Percentiles rank a stretch among this genome's conserved stretches.
phyloP scores from a whole-genome alignment of 2,113 vertebrate species.

The Platichthys flesus region DNA sequence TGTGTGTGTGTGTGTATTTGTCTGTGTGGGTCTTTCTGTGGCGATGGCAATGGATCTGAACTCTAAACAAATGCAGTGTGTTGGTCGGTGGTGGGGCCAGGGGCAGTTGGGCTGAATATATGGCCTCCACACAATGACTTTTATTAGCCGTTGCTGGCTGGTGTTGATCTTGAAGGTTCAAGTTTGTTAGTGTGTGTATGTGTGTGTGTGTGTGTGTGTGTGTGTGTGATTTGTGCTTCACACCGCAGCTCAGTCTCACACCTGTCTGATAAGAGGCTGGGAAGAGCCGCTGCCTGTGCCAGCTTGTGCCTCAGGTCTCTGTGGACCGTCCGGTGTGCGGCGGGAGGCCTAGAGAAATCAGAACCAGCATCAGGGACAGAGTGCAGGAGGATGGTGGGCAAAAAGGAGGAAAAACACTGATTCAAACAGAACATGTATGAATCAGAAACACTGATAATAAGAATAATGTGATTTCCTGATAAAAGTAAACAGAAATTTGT shows the following conservation, averaged over 20 bases:
- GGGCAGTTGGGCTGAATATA: conserved; percentile 46
- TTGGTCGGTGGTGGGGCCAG: neutral
- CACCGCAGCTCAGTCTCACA: conserved; percentile 33
- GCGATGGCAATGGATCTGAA: conserved; percentile 66
- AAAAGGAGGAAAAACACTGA: neutral
- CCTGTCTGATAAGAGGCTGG: conserved; percentile 62
- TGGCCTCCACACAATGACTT: conserved; percentile 56
- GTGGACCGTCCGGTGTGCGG: neutral
- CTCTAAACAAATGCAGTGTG: conserved; percentile 62
- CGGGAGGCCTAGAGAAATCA: conserved; percentile 16
- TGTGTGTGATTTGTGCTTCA: conserved; percentile 8
- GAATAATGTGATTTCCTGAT: neutral
- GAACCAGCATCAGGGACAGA: neutral
- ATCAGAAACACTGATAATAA: neutral
- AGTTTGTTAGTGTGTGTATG: conserved; percentile 26
- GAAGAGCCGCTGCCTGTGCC: conserved; percentile 46
- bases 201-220: conserved; percentile 25
- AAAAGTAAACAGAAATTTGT: neutral
- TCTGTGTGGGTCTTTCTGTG: conserved; percentile 12
- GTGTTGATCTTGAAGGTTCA: conserved; percentile 43
- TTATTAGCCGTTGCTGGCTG: conserved; percentile 63
- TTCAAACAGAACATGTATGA: neutral
- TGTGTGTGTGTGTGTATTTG: conserved; percentile 16
- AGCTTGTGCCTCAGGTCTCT: conserved; percentile 23
- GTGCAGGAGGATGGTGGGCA: neutral